These are phyloP conservation scores for Willisornis vidua DNA, from an alignment of 2,113 vertebrate species.

Conservation along the genomic window DNA sequence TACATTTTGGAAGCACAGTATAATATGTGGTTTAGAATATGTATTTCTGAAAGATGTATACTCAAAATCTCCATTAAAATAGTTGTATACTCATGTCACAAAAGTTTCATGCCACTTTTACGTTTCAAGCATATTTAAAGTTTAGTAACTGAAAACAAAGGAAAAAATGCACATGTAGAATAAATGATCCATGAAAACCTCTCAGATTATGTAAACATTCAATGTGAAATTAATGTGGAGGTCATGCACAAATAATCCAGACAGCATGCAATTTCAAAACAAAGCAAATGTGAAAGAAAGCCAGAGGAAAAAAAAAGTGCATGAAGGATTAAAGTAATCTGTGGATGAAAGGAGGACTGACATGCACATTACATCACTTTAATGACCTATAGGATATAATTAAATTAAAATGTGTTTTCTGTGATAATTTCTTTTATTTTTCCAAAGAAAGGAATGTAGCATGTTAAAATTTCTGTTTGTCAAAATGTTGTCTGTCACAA, in stretches of 20 bases:
- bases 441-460: constrained; percentile 65
- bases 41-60: background rate
- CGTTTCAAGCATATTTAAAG: constrained; percentile 81
- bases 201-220: constrained; percentile 64
- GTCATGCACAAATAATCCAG: constrained; percentile 75
- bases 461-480: constrained; percentile 70
- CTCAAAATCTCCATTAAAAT: background rate
- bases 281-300: constrained; percentile 68
- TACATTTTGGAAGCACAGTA: background rate
- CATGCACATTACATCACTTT: constrained; percentile 60
- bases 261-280: constrained; percentile 73
- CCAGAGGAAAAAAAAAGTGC: constrained; percentile 38
- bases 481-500: constrained; percentile 64
- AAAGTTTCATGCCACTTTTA: constrained; percentile 86
- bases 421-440: constrained; percentile 64
- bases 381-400: constrained; percentile 54
- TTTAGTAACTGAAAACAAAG: constrained; percentile 78
- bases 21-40: background rate
- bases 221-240: constrained; percentile 56
- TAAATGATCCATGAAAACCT: constrained; percentile 68
- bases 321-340: constrained; percentile 27
- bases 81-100: constrained; percentile 71
- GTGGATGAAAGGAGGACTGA: constrained; percentile 18
- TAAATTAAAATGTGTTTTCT: constrained; percentile 71
- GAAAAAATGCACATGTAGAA: constrained; percentile 69